Evolutionary conservation across 1,140 invertebrate genomes (phyloP).

Genomic region (Drosophila watanabei): DNA sequence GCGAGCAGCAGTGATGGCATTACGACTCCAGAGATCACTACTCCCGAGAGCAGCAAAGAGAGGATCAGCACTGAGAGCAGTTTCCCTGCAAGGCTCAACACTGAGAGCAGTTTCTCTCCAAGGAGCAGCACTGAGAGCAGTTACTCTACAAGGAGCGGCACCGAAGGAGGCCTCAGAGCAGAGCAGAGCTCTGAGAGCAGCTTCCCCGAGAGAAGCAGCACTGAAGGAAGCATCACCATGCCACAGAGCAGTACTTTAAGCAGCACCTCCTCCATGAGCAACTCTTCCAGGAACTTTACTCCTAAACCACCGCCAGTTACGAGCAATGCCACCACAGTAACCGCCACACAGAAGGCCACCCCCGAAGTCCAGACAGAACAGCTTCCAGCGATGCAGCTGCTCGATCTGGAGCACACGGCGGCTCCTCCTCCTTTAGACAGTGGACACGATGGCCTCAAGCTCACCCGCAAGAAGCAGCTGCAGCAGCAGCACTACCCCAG

Average conservation of each 20-base stretch:
- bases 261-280: background rate
- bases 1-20: background rate
- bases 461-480: slow-evolving; percentile 79
- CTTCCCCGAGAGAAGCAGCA: background rate
- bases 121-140: background rate
- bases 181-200: background rate
- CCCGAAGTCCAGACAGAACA: background rate
- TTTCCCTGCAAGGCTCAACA: background rate
- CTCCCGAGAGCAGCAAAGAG: background rate
- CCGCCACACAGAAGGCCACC: slow-evolving; percentile 9
- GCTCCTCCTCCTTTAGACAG: slow-evolving; percentile 54
- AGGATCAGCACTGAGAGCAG: background rate
- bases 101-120: background rate
- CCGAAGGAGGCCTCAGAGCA: background rate
- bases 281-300: background rate
- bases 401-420: slow-evolving; percentile 68
- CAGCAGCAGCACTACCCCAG: slow-evolving; percentile 69
- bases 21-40: slow-evolving; percentile 4
- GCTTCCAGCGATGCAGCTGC: slow-evolving; percentile 54
- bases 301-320: background rate
- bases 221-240: background rate
- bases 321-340: background rate
- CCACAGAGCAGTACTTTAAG: background rate
- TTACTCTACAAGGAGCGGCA: background rate
- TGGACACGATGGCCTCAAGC: slow-evolving; percentile 78